Evolutionary conservation across 2,888 invertebrate genomes (phyloP), one percentile per base, ranked within the genome.

Genomic region (Phaonia tiefii): DNA sequence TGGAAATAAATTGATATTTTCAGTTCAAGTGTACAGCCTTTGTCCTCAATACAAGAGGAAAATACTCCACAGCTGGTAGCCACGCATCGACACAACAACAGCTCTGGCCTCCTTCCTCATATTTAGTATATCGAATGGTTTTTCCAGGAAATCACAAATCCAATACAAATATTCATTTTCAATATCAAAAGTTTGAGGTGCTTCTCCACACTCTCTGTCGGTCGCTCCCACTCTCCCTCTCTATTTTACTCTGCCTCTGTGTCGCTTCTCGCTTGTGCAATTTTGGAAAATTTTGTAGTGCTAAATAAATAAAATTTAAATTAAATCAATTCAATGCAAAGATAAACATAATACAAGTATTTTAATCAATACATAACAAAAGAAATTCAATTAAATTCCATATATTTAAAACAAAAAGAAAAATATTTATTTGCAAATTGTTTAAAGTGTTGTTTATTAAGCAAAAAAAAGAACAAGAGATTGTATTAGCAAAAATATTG

Each of bases 241-340:
- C 31, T 31, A 5, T 31, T 25, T 54, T 8, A 31, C 3, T 31
- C 31, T 31, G 31, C 31, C 31, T 3, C 7, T 10, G 17, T 17
- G 20, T 20, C 17, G n/a, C n/a, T 22, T 60, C 8, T 39, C 11
- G 10, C 10, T 63, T 42, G 56, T 56, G 13, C 10, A 39, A 60
- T 39, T 39, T 71, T 71, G 51, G 37, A 42, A 58, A 22, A 65
- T 25, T 66, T 51, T 74, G 20, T 54, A 71, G 73, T 80, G 74
- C 26, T 72, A 69, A 71, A 60, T 60, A 70, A 63, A 75, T 63
- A 44, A 56, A 73, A 49, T 46, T 10, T 0, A 69, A 69, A 26
- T 67, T 13, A 73, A 76, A 42, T 54, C 5, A 66, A 69, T 72
- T 46, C 5, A 51, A 56, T 8, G 54, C 15, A 54, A 54, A 44